A percentile compares a stretch with the other conserved stretches of the same genome.
Conservation (phyloP, 2,797 vertebrate species). For the Pogonophryne albipinna region DNA sequence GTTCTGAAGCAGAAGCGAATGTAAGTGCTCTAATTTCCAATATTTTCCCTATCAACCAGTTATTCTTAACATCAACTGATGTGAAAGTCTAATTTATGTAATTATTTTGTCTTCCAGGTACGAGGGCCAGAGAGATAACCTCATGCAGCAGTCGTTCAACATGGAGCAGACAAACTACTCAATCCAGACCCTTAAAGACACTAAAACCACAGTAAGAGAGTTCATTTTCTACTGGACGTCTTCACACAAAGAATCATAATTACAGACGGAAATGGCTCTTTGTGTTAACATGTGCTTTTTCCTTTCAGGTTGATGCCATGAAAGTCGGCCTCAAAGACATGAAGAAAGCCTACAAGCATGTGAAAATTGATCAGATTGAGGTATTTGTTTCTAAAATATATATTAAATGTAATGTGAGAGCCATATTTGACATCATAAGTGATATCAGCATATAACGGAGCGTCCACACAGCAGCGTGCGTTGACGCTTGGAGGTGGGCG, state of each 20-base stretch:
- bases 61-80: not conserved
- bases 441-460: not conserved
- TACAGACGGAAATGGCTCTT: not conserved
- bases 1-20: slow-evolving; percentile 98
- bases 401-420: not conserved
- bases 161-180: slow-evolving; percentile 99
- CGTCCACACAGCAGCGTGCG: too few relatives aligned
- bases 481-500: too few relatives aligned
- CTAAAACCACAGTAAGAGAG: slow-evolving; percentile 94
- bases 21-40: slow-evolving; percentile 84
- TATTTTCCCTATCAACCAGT: not conserved
- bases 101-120: slow-evolving; percentile 86
- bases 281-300: slow-evolving; percentile 13
- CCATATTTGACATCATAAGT: not conserved
- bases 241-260: not conserved
- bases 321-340: slow-evolving; percentile 97
- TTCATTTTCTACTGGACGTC: not conserved
- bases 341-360: slow-evolving; percentile 98
- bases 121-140: slow-evolving; percentile 94
- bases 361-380: slow-evolving; percentile 98
- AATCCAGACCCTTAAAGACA: slow-evolving; percentile 95
- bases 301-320: slow-evolving; percentile 96
- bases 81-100: not conserved
- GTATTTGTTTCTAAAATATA: slow-evolving; percentile 69
- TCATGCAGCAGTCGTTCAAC: slow-evolving; percentile 97